Conservation (phyloP, 2,797 vertebrate species). For the Psittacula echo region DNA sequence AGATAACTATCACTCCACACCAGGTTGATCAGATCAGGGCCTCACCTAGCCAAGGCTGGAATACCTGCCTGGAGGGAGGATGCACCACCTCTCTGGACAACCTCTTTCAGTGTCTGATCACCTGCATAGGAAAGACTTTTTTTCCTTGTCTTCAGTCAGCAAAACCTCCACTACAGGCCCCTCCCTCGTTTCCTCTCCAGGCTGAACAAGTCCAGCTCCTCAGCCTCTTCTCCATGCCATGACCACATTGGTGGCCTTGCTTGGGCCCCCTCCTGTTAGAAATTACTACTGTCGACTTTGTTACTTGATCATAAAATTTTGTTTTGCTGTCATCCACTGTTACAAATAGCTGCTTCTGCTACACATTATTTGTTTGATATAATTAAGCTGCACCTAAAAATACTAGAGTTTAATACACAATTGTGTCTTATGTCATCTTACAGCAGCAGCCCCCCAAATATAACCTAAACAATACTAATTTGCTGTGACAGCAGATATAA, state of each 20-base stretch:
- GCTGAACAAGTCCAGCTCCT: background rate
- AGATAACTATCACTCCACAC: background rate
- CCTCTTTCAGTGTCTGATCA: background rate
- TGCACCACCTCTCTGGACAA: background rate
- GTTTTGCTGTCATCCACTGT: background rate
- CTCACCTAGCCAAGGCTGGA: background rate
- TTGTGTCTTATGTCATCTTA: background rate
- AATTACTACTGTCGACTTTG: background rate
- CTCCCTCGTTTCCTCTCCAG: background rate
- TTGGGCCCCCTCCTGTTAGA: background rate
- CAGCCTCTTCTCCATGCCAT: background rate
- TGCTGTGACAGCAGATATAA: background rate
- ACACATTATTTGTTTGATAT: background rate
- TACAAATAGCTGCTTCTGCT: background rate
- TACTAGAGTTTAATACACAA: background rate
- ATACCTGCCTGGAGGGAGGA: background rate
- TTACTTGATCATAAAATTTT: background rate
- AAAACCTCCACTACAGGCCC: background rate
- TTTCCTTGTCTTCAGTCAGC: background rate
- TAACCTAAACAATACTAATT: background rate
- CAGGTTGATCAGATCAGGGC: background rate
- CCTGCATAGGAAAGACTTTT: rapidly evolving
- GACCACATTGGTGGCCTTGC: background rate
- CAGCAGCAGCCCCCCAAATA: background rate
- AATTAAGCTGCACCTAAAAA: constrained; percentile 17